A percentile compares a stretch with the other conserved stretches of the same genome.
Evolutionary conservation across 2,888 invertebrate genomes (phyloP).

Genomic region (Phasia obesa): DNA sequence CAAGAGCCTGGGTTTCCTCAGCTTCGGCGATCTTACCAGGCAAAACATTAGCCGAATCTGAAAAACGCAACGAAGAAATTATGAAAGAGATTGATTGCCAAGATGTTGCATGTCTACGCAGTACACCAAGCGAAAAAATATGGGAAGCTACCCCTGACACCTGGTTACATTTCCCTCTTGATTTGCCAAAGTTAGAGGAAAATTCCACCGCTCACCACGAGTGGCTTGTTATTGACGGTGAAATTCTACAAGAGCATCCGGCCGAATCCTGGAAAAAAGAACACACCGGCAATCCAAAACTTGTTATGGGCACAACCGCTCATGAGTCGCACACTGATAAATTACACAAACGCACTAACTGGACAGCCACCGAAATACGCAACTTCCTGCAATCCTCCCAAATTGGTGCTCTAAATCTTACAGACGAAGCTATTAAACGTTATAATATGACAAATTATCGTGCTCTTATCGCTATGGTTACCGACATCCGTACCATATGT

Average conservation of each 20-base stretch:
- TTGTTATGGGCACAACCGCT: slow-evolving; percentile 89
- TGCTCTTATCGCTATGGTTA: slow-evolving; percentile 88
- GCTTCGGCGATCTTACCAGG: slow-evolving; percentile 89
- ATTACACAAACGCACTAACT: slow-evolving; percentile 85
- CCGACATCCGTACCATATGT: slow-evolving; percentile 90
- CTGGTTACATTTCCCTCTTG: slow-evolving; percentile 86
- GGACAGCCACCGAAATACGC: slow-evolving; percentile 87
- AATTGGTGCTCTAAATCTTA: slow-evolving; percentile 86
- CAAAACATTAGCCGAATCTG: slow-evolving; percentile 85
- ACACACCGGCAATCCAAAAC: slow-evolving; percentile 81
- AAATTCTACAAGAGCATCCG: slow-evolving; percentile 86
- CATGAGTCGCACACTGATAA: slow-evolving; percentile 88
- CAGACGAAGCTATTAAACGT: slow-evolving; percentile 85
- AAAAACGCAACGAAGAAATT: slow-evolving; percentile 85
- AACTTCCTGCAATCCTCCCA: slow-evolving; percentile 84
- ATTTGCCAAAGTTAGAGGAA: slow-evolving; percentile 84
- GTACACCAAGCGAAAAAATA: slow-evolving; percentile 84
- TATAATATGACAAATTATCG: slow-evolving; percentile 88
- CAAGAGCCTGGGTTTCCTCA: slow-evolving; percentile 91
- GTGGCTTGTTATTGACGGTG: slow-evolving; percentile 90
- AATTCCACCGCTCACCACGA: slow-evolving; percentile 85
- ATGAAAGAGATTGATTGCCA: slow-evolving; percentile 84
- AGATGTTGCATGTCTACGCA: slow-evolving; percentile 85
- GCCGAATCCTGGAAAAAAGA: slow-evolving; percentile 86
- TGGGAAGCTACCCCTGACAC: slow-evolving; percentile 88